Conservation (phyloP, 1,140 invertebrate species). For the Protaetia brevitarsis region DNA sequence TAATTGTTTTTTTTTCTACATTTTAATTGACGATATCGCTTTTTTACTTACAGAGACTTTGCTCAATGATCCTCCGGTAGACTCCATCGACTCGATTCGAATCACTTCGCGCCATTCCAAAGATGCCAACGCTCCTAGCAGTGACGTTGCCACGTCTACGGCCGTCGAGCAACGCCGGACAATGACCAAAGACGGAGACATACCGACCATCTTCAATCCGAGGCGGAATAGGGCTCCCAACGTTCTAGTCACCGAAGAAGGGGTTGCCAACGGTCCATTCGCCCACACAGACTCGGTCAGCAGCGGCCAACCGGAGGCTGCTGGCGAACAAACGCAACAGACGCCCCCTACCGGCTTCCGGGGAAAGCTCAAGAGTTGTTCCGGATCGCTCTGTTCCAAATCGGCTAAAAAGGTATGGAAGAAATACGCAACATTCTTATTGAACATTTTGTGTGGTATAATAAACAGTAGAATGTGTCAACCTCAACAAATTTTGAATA, state of each 20-base stretch:
- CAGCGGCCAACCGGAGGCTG: conserved; percentile 56
- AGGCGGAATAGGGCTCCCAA: conserved; percentile 67
- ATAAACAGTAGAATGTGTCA: no score
- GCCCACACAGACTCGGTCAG: conserved; percentile 57
- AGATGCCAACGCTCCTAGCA: no score
- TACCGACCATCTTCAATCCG: conserved; percentile 73
- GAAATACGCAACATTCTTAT: no score
- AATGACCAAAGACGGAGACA: conserved; percentile 59
- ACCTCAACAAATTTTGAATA: no score
- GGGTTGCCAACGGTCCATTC: conserved; percentile 55
- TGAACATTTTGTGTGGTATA: no score
- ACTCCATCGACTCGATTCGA: neutral
- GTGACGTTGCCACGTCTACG: neutral
- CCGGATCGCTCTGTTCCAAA: conserved; percentile 66
- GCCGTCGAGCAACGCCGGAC: neutral
- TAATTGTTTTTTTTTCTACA: neutral
- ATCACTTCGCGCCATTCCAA: neutral
- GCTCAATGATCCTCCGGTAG: neutral
- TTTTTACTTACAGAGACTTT: neutral
- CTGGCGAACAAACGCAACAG: conserved; percentile 34
- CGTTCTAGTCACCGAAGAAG: conserved; percentile 67
- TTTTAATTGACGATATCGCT: neutral
- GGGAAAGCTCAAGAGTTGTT: conserved; percentile 53
- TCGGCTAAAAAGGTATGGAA: conserved; percentile 62
- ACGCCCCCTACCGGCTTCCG: conserved; percentile 20